A percentile compares a stretch with the other conserved stretches of the same genome.
Conservation (phyloP, 2,113 vertebrate genomes). For the Polypterus senegalus region DNA sequence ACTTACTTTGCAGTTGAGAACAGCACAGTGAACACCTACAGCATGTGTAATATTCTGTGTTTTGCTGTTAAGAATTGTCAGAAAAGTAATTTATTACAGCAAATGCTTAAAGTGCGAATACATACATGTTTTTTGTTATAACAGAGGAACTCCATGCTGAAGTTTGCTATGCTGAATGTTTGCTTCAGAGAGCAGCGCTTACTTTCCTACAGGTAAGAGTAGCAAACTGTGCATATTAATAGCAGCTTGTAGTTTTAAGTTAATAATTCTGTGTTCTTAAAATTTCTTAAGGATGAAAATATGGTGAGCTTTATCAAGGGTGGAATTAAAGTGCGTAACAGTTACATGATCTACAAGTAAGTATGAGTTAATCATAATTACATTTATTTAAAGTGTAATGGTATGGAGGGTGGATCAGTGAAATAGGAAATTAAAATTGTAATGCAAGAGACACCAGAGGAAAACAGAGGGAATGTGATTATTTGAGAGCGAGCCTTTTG, state of each 20-base stretch:
- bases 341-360: slow-evolving; percentile 70
- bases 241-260: neutral
- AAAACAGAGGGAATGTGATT: too few relatives aligned
- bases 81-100: too few relatives aligned
- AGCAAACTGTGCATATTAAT: neutral
- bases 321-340: slow-evolving; percentile 67
- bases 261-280: neutral
- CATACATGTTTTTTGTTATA: neutral
- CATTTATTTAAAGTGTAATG: too few relatives aligned
- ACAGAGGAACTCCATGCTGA: slow-evolving; percentile 64
- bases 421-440: too few relatives aligned
- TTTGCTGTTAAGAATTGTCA: too few relatives aligned
- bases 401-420: too few relatives aligned
- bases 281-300: slow-evolving; percentile 55
- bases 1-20: too few relatives aligned
- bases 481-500: too few relatives aligned
- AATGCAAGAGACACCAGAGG: too few relatives aligned
- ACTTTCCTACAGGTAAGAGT: slow-evolving; percentile 57
- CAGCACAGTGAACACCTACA: too few relatives aligned
- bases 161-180: slow-evolving; percentile 62
- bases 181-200: slow-evolving; percentile 64
- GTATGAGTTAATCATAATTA: slow-evolving; percentile 16
- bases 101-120: neutral
- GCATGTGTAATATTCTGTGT: too few relatives aligned
- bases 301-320: slow-evolving; percentile 74